A percentile compares a stretch with the other conserved stretches of the same genome.
Conservation (phyloP, 2,888 invertebrate genomes). For the Nymphalis c-album region DNA sequence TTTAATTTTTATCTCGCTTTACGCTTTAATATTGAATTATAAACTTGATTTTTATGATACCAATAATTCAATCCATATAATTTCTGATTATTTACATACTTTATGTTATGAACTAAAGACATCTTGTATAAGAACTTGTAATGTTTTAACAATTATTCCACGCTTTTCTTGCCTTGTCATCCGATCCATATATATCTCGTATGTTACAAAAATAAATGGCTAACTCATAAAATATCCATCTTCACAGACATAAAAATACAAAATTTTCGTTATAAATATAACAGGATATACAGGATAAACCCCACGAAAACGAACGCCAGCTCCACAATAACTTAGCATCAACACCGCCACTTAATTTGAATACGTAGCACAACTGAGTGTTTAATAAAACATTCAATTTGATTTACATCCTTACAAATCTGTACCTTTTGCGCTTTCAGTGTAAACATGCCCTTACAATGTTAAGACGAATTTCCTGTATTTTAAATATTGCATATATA, state of each 20-base stretch:
- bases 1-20: not conserved
- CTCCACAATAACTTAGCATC: slow-evolving; percentile 53
- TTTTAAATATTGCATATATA: slow-evolving; percentile 49
- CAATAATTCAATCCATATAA: not conserved
- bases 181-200: too few relatives aligned
- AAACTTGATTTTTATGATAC: too few relatives aligned
- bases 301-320: slow-evolving; percentile 35
- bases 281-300: not conserved
- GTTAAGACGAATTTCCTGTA: slow-evolving; percentile 48
- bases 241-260: too few relatives aligned
- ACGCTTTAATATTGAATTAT: too few relatives aligned
- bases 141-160: too few relatives aligned
- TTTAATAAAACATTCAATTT: slow-evolving; percentile 81
- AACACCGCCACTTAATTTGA: slow-evolving; percentile 78
- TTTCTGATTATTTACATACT: not conserved
- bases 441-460: slow-evolving; percentile 72
- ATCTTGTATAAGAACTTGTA: not conserved
- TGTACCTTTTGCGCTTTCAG: slow-evolving; percentile 73
- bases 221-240: too few relatives aligned
- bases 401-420: slow-evolving; percentile 78
- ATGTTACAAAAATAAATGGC: too few relatives aligned
- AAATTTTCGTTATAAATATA: too few relatives aligned
- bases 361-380: slow-evolving; percentile 74
- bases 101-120: not conserved
- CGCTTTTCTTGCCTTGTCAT: too few relatives aligned